These are phyloP conservation scores for Pseudomyrmex concolor DNA, from an alignment of 1,140 invertebrate species.

Conservation along the genomic window DNA sequence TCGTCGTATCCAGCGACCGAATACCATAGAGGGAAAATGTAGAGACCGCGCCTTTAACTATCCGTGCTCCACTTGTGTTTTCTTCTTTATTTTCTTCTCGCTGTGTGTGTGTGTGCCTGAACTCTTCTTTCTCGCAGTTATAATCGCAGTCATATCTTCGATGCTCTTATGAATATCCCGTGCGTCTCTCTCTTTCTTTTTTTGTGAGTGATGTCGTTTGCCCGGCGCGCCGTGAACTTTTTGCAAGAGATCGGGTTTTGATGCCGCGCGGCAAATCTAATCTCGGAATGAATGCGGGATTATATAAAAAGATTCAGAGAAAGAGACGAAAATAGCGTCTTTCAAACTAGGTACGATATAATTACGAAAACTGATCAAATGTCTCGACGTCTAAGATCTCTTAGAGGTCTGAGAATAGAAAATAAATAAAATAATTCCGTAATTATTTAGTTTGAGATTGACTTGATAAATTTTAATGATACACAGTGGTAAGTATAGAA, in stretches of 20 bases:
- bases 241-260: neutral
- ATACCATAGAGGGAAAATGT: constrained; percentile 18
- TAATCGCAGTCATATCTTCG: neutral
- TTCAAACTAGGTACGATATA: neutral
- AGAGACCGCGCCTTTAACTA: constrained; percentile 49
- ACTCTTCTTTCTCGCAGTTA: constrained; percentile 20
- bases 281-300: constrained; percentile 21
- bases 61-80: constrained; percentile 6
- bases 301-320: neutral
- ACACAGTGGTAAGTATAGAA: neutral
- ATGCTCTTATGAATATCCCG: constrained; percentile 26
- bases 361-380: neutral
- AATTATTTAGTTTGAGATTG: too few species aligned
- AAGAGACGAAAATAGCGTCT: neutral
- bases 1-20: constrained; percentile 3
- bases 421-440: too few species aligned
- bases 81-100: constrained; percentile 1
- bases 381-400: too few species aligned
- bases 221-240: constrained; percentile 20
- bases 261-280: constrained; percentile 5
- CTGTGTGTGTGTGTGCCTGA: neutral
- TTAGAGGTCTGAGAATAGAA: neutral
- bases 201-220: constrained; percentile 22
- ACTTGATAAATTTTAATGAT: too few species aligned
- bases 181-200: neutral